Evolutionary conservation across 2,113 vertebrate species (phyloP), one percentile per base, ranked within the genome.

Genomic region (Dissostichus mawsoni): DNA sequence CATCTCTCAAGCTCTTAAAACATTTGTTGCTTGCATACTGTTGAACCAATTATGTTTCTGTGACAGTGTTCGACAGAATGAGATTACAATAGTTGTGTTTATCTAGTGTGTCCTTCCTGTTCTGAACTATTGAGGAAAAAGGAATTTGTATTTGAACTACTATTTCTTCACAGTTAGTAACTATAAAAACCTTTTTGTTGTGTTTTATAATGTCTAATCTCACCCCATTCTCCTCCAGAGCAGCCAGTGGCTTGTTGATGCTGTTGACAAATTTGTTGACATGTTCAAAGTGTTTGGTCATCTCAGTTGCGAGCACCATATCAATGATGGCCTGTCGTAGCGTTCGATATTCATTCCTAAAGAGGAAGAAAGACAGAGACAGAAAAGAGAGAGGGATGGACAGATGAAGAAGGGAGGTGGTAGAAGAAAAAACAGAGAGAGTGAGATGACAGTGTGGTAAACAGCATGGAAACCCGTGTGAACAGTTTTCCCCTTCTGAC

Each of bases 241-340:
- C 95, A 69, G 96, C 95, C 95, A 99, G 92, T 0, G 98, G 98
- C 90, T 99, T 99, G 89, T 97, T 98, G 95, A 99, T 97, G 92
- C 97, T 98, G 96, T 99, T 99, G 92, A 97, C 96, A 92, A 99
- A 99, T 86, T 98, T 99, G 96, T 98, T 99, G 93, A 99, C 97
- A 0, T 99, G 98, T 89, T 99, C 98, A 58, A 99, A 99, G 94
- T 99, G 98, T 95, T 97, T 98, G 77, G 98, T 99, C 98, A 99
- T 99, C 93, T 99, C 98, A 14, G 98, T 99, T 63, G 98, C 98
- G 57, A 99, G 94, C 87, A 99, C 98, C 98, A 99, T 99, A 89
- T 99, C 97, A 29, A 99, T 98, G 80, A 99, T 95, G 52, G 96
- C 96, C 93, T 99, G 98, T 56, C 98, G 96, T 74, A 99, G 95